phyloP scores from a whole-genome alignment of 2,888 invertebrate species.

The Drosophila multiciliata region DNA sequence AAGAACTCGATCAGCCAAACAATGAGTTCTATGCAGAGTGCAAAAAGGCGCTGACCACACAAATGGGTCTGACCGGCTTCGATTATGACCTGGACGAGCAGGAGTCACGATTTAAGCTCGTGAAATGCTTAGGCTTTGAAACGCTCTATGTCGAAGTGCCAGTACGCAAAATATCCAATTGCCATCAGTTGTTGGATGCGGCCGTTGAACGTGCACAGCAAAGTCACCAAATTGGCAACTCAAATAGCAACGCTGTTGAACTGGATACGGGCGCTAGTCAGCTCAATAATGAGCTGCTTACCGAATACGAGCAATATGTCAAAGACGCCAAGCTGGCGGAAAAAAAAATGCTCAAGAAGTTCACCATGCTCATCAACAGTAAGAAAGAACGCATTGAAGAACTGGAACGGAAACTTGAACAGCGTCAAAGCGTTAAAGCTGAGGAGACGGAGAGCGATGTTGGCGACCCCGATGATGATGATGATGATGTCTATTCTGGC shows the following conservation, averaged over 20 bases:
- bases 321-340: constrained; percentile 58
- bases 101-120: constrained; percentile 56
- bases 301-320: constrained; percentile 65
- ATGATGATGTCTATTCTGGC: constrained; percentile 32
- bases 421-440: not conserved
- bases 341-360: constrained; percentile 68
- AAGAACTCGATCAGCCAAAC: constrained; percentile 69
- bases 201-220: constrained; percentile 59
- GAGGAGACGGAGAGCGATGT: constrained; percentile 23
- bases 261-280: not conserved
- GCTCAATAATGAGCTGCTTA: constrained; percentile 40
- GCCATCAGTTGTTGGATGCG: constrained; percentile 52
- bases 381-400: constrained; percentile 79
- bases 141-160: constrained; percentile 67
- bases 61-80: constrained; percentile 65
- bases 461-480: constrained; percentile 20
- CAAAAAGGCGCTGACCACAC: constrained; percentile 64
- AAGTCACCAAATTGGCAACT: not conserved
- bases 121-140: constrained; percentile 69
- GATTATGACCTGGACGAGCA: constrained; percentile 69
- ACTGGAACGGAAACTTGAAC: constrained; percentile 52
- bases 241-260: not conserved
- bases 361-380: constrained; percentile 70
- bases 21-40: constrained; percentile 69
- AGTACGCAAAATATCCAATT: constrained; percentile 45